A percentile compares a stretch with the other conserved stretches of the same genome.
Evolutionary conservation across 92 coral and sea anemone genomes (phyloP).

Genomic region (Porites lobata): DNA sequence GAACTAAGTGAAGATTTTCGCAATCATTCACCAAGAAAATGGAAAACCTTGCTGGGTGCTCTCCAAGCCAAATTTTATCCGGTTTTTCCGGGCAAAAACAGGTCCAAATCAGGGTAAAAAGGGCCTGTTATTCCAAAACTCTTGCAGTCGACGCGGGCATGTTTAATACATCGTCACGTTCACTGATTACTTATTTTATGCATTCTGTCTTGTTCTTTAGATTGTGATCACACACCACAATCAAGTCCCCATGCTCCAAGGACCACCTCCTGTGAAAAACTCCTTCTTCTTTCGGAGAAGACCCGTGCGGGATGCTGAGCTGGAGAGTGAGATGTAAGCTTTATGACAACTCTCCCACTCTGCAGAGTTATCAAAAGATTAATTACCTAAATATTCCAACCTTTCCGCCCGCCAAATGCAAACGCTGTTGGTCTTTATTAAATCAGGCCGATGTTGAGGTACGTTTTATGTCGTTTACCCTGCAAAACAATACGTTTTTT

Average conservation of each 20-base stretch:
- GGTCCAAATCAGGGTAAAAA: too few relatives aligned
- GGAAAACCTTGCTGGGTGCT: too few relatives aligned
- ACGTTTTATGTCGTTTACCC: neutral
- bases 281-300: constrained; percentile 93
- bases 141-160: too few relatives aligned
- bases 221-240: constrained; percentile 91
- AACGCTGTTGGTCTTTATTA: neutral
- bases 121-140: too few relatives aligned
- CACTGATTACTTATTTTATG: too few relatives aligned
- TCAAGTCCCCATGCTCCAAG: constrained; percentile 99
- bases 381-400: neutral
- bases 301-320: constrained; percentile 85
- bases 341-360: neutral
- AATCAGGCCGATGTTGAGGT: neutral
- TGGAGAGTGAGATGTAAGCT: constrained; percentile 86
- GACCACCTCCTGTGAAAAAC: constrained; percentile 95
- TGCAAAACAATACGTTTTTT: neutral
- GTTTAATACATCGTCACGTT: too few relatives aligned
- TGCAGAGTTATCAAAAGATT: neutral
- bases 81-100: too few relatives aligned
- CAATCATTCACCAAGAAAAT: too few relatives aligned
- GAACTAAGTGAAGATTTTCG: too few relatives aligned
- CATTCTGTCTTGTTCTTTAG: constrained; percentile 41
- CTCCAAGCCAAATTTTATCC: too few relatives aligned
- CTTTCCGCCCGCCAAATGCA: neutral